These are phyloP conservation scores for Platanista minor DNA, from an alignment of 2,113 vertebrate species.

Conservation along the genomic window DNA sequence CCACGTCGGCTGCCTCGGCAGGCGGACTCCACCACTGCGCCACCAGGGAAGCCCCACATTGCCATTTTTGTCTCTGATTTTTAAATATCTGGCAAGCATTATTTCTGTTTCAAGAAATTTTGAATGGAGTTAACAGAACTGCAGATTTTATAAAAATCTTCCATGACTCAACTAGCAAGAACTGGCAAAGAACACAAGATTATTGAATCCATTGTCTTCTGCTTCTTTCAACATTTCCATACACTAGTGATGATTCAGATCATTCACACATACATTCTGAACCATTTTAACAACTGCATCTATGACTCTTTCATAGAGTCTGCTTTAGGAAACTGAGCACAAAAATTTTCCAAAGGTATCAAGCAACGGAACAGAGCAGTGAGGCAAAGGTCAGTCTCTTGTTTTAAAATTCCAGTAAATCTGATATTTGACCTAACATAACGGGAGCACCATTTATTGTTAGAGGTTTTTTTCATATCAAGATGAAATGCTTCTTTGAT, in stretches of 20 bases:
- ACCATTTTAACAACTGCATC: not conserved
- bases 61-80: not conserved
- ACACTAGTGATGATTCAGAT: not conserved
- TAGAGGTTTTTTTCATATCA: not conserved
- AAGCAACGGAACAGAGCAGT: not conserved
- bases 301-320: not conserved
- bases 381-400: not conserved
- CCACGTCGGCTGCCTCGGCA: no score
- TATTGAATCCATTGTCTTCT: constrained; percentile 10
- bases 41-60: no score
- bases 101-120: constrained; percentile 21
- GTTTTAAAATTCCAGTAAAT: not conserved
- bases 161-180: not conserved
- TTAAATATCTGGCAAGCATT: constrained; percentile 9
- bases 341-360: not conserved
- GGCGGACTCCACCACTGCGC: no score
- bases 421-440: not conserved
- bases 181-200: not conserved
- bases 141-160: not conserved
- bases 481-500: not conserved
- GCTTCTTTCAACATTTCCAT: not conserved
- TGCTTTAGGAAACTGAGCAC: not conserved
- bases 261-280: not conserved
- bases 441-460: not conserved
- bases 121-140: not conserved